Evolutionary conservation across 2,113 vertebrate genomes (phyloP).

Genomic region (Colius striatus): DNA sequence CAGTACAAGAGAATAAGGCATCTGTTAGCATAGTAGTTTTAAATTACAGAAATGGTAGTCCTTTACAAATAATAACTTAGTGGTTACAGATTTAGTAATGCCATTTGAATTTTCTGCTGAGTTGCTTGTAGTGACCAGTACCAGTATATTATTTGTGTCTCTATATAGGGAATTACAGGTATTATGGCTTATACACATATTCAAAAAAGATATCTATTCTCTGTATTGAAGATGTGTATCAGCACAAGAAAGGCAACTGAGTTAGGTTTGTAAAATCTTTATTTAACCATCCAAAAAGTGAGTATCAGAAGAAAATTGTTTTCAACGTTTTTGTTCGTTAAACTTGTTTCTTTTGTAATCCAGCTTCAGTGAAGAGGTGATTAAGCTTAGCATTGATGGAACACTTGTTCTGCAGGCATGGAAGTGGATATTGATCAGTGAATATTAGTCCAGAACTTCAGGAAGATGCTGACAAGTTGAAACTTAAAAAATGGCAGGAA

Average conservation of each 20-base stretch:
- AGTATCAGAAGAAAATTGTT: neutral
- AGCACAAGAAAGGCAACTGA: neutral
- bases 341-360: neutral
- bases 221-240: neutral
- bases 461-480: neutral
- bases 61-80: neutral
- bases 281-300: neutral
- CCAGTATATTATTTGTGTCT: neutral
- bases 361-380: neutral
- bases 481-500: neutral
- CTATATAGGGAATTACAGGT: neutral
- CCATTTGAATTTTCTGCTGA: neutral
- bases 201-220: neutral
- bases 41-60: neutral
- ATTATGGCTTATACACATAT: neutral
- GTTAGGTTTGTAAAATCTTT: neutral
- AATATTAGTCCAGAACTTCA: neutral
- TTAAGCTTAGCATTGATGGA: constrained; percentile 1
- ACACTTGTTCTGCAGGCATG: neutral
- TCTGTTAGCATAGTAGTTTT: neutral
- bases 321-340: neutral
- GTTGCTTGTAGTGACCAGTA: neutral
- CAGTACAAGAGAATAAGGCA: neutral
- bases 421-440: neutral
- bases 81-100: neutral